Percentiles rank a stretch among this genome's conserved stretches.
Conservation (phyloP, 1,140 invertebrate species). For the Zaprionus taronus region DNA sequence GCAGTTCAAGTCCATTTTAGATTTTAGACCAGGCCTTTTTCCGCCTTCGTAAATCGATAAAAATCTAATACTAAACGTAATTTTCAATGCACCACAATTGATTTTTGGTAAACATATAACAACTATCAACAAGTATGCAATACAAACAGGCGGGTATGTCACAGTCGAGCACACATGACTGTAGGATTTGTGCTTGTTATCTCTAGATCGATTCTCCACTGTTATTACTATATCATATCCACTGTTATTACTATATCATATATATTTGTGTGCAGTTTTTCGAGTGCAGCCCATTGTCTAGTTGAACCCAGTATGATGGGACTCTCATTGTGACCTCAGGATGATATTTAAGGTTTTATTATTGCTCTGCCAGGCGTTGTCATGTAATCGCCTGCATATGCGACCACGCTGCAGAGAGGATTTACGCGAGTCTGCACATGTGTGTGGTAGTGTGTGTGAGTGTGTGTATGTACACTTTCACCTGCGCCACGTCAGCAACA, state of each 20-base stretch:
- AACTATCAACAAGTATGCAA: no score
- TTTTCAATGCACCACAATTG: no score
- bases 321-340: conserved; percentile 28
- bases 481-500: conserved; percentile 61
- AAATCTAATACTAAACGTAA: no score
- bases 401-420: not conserved
- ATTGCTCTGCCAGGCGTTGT: conserved; percentile 52
- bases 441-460: not conserved
- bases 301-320: conserved; percentile 3
- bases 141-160: no score
- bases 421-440: conserved; percentile 5
- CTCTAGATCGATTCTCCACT: no score
- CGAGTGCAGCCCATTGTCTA: conserved; percentile 36
- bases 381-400: conserved; percentile 57
- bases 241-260: no score
- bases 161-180: not conserved
- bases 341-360: conserved; percentile 55
- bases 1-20: no score
- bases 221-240: no score
- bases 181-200: no score
- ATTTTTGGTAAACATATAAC: no score
- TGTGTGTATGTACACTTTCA: conserved; percentile 49
- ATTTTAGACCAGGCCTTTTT: no score
- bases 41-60: no score
- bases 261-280: not conserved